Evolutionary conservation across 2,888 invertebrate species (phyloP), one percentile per base, ranked within the genome.

Genomic region (Cheilosia grossa): DNA sequence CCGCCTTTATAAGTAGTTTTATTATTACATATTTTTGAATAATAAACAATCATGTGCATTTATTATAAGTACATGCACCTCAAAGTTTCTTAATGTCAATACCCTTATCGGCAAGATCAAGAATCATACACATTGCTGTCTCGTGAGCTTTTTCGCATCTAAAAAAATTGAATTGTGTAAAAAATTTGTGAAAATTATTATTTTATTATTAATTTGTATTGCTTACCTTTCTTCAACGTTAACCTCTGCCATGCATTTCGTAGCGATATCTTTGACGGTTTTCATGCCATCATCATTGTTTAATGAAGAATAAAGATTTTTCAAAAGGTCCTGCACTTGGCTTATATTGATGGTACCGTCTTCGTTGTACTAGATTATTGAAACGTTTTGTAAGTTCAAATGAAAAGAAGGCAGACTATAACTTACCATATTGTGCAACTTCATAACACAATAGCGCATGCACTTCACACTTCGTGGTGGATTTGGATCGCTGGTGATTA

Each of bases 371-470:
- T 79, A 33, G 4, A n/a, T 15, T 13, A 24, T n/a, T 5, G 19
- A 1, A 37, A 64, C 44, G 33, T 2, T 19, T 27, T 15, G 4
- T 37, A 9, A 1, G 6, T n/a, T 4, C 13, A 17, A 13, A 30
- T 33, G 1, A 7, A 13, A 15, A 13, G 5, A 7, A 49, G 17
- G 0, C 56, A 15, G 0, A 10, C 21, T 37, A n/a, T n/a, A 10
- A 7, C 10, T 51, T 79, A 79, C 78, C 63, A 79, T 15, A n/a
- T 64, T 58, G 58, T 64, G 51, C 3, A 63, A 19, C 17, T 51
- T 33, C 72, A 79, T 72, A 4, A 79, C 64, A 64, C 78, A 79
- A n/a, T 51, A 59, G 9, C 78, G 78, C 64, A 79, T 67, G 15
- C 78, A 79, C 24, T 79, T 79, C 7, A 64, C 53, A 21, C 40